phyloP scores from a whole-genome alignment of 2,888 invertebrate genomes.

The Drosophila fungiperda region DNA sequence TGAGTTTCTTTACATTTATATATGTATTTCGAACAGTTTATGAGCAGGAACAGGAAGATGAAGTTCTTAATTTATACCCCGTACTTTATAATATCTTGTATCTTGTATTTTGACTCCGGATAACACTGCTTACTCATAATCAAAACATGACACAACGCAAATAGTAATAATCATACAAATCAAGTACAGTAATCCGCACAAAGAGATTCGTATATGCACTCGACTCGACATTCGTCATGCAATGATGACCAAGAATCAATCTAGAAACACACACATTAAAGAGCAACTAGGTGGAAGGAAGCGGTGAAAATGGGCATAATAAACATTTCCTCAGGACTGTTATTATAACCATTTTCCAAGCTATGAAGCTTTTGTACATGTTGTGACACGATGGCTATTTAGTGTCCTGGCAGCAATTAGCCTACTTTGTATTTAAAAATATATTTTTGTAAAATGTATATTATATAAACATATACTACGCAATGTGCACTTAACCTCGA shows the following conservation, averaged over 20 bases:
- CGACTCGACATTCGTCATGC: background rate
- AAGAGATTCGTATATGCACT: background rate
- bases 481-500: conserved; percentile 3
- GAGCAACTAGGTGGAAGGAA: background rate
- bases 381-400: background rate
- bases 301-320: background rate
- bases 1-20: background rate
- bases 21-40: background rate
- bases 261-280: background rate
- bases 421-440: background rate
- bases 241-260: background rate
- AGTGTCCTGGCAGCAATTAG: background rate
- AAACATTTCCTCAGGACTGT: background rate
- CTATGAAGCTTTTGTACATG: background rate
- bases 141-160: background rate
- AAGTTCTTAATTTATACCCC: background rate
- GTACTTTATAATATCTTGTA: background rate
- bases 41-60: background rate
- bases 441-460: conserved; percentile 33
- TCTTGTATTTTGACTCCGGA: background rate
- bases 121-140: background rate
- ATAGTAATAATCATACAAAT: conserved; percentile 2
- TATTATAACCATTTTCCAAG: background rate
- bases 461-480: conserved; percentile 4
- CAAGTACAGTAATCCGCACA: background rate